These are phyloP conservation scores for Ectemnius lituratus DNA, from an alignment of 2,888 invertebrate species.

Conservation along the genomic window DNA sequence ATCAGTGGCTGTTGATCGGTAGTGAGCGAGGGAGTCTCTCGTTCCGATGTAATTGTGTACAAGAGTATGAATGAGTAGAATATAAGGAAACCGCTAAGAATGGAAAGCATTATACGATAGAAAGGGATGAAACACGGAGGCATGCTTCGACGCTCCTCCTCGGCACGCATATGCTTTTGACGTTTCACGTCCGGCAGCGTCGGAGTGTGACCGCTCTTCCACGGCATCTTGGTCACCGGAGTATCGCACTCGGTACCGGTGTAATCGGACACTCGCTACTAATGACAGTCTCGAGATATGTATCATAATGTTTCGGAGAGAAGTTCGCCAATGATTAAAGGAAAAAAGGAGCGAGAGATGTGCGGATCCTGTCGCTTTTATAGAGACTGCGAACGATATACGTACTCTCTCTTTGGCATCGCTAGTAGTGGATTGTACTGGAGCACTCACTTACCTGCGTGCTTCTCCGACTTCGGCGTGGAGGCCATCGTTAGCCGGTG, in stretches of 20 bases:
- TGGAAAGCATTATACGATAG: neutral
- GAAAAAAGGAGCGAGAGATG: slow-evolving; percentile 16
- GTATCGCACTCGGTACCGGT: neutral
- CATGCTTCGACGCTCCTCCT: slow-evolving; percentile 38
- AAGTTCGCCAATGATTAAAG: no score
- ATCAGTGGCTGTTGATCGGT: slow-evolving; percentile 14
- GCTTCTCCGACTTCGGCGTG: slow-evolving; percentile 76
- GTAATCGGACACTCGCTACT: slow-evolving; percentile 10
- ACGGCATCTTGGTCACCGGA: slow-evolving; percentile 25
- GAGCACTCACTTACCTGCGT: slow-evolving; percentile 69
- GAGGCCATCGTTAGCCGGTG: slow-evolving; percentile 70
- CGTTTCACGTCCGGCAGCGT: slow-evolving; percentile 70
- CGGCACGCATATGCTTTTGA: slow-evolving; percentile 69
- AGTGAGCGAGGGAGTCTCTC: neutral
- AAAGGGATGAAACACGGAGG: slow-evolving; percentile 25
- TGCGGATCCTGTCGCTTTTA: slow-evolving; percentile 30
- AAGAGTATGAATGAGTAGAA: neutral
- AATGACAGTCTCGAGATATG: neutral
- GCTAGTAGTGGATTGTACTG: slow-evolving; percentile 28
- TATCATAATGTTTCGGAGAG: neutral
- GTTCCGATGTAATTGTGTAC: no score
- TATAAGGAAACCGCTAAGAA: neutral
- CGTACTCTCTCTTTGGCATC: slow-evolving; percentile 40
- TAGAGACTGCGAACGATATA: slow-evolving; percentile 11
- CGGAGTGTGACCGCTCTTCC: slow-evolving; percentile 22